Conservation (phyloP, 37 sponge, comb jelly and placozoan species). For the Lycopodina hypogea region DNA sequence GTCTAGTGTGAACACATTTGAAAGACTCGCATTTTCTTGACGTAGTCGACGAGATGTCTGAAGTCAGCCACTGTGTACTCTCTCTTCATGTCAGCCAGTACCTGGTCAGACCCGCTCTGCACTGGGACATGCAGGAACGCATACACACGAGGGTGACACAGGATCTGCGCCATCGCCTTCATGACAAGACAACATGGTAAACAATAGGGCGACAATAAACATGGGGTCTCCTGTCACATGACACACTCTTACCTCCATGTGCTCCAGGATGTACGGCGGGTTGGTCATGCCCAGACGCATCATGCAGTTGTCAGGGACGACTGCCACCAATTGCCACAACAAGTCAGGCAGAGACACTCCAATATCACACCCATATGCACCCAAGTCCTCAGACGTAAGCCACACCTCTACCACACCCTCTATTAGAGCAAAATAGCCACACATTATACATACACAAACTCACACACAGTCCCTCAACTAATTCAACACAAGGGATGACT, state of each 20-base stretch:
- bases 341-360: constrained; percentile 87
- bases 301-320: constrained; percentile 93
- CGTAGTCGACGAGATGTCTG: constrained; percentile 71
- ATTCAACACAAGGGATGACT: too few relatives aligned
- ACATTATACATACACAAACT: background rate
- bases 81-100: constrained; percentile 92
- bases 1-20: too few relatives aligned
- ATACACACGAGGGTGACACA: constrained; percentile 89
- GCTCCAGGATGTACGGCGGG: constrained; percentile 96
- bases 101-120: constrained; percentile 89
- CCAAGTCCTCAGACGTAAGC: constrained; percentile 94
- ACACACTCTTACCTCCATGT: constrained; percentile 64
- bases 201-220: background rate
- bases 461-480: background rate
- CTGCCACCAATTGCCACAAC: constrained; percentile 85
- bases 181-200: too few relatives aligned
- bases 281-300: constrained; percentile 96
- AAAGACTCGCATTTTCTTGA: constrained; percentile 62
- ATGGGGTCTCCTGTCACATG: too few relatives aligned
- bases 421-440: constrained; percentile 2
- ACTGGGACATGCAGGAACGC: constrained; percentile 97
- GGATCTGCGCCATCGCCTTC: constrained; percentile 85
- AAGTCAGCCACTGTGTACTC: constrained; percentile 90
- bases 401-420: constrained; percentile 96
- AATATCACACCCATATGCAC: constrained; percentile 95